Evolutionary conservation across 2,797 vertebrate genomes (phyloP), one percentile per base, ranked within the genome.

Genomic region (Octomys mimax): DNA sequence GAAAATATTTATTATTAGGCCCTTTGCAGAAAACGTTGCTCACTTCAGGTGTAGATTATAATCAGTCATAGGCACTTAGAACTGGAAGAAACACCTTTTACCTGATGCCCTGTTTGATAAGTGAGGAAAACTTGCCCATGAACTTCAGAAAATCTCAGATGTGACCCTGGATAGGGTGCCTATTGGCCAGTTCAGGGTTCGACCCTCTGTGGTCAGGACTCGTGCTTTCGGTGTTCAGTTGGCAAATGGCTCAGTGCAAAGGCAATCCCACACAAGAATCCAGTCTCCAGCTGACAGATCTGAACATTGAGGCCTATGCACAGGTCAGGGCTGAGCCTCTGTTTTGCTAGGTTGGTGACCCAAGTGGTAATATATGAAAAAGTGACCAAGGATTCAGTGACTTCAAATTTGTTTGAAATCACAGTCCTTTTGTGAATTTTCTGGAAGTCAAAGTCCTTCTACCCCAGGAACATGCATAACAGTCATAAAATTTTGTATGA

Each of bases 141-240:
- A 85, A 92, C 42, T 54, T 88, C n/a, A 92, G 46, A 90, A 91
- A 87, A 86, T 2, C 39, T 85, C 39, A 64, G 13, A 89, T 2
- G 24, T 19, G 39, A 84, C 33, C 54, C 18, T 5, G 0, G 6
- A 16, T 18, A 91, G 36, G 42, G 11, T 54, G n/a, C 5, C n/a
- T 39, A 19, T 0, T 73, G 39, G 33, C 39, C 64, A 89, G 26
- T 5, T 1, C 46, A 36, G 21, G 22, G 19, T 89, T 13, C 16
- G 11, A 78, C 36, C 28, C 6, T 8, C 9, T 59, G 62, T 49
- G n/a, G 85, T 57, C 10, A 78, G 18, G 10, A 85, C 75, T 85
- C 14, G 24, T 0, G 36, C 22, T 83, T 61, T 6, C 49, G 22
- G 22, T 33, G 21, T 22, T 61, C 22, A 86, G 21, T 28, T 6